Base-by-base conservation (phyloP, 2,113 vertebrate species). In the Ellobius talpinus region DNA sequence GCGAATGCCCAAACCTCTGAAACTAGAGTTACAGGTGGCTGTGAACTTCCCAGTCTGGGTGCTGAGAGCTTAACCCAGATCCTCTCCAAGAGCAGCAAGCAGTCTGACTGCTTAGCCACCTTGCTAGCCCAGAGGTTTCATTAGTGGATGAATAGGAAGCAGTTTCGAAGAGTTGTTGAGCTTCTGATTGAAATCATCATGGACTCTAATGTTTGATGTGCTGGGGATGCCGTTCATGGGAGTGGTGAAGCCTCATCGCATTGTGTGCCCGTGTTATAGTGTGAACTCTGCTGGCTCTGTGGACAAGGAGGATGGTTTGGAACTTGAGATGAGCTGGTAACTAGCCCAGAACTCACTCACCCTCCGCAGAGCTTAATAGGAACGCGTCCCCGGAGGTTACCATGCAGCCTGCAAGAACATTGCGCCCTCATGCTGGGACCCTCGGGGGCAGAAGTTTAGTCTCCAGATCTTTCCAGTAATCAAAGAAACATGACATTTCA, bases 381-480 rank as follows among this genome's bases (percentile, higher is more conserved):
- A 4, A 33, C 0, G 1, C 2, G 6, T 73, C 26, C n/a, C 68
- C 13, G 17, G 8, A 23, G 42, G 19, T 12, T 21, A 9, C 10
- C 52, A 19, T 33, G n/a, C 19, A 14, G 47, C 13, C 7, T 10
- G 9, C 42, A 39, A 13, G 42, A 50, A 50, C 0, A 47, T n/a
- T 17, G 21, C 17, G 8, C 39, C 3, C 13, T 11, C 0, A 0
- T 16, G 14, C 26, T 47, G 47, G 58, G 29, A 45, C 78, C 14
- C 36, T 74, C 61, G 4, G 23, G 23, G 85, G 21, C 16, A 39
- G 66, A 82, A 65, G 1, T 74, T 74, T 42, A 14, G 2, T 23
- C 39, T 73, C 21, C 29, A 45, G 26, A 16, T 31, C 3, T 33
- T 47, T 45, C 31, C 19, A 26, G 31, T 72, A 33, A 42, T 11